These are phyloP conservation scores for Itoplectis maculator DNA, from an alignment of 2,888 invertebrate species.

Conservation along the genomic window DNA sequence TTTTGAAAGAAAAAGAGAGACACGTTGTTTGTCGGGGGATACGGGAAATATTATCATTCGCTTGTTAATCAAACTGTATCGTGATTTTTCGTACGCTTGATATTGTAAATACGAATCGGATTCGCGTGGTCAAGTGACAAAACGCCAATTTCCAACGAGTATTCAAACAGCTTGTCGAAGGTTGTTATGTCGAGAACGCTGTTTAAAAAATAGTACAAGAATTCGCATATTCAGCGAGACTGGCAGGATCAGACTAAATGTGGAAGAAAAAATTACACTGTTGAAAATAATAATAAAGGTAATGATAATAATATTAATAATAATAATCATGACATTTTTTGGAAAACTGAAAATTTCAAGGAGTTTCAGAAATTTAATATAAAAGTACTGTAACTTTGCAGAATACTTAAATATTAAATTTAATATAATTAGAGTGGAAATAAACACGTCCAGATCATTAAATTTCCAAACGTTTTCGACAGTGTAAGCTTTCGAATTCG, in stretches of 20 bases:
- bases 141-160: background rate
- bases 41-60: conserved; percentile 5
- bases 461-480: too few relatives aligned
- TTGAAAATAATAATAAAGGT: too few relatives aligned
- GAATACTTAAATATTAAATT: too few relatives aligned
- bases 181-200: background rate
- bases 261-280: too few relatives aligned
- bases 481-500: conserved; percentile 6
- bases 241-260: background rate
- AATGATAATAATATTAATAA: too few relatives aligned
- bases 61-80: conserved; percentile 11
- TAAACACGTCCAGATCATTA: too few relatives aligned
- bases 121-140: background rate
- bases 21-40: background rate
- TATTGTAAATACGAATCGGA: conserved; percentile 39
- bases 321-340: too few relatives aligned
- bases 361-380: too few relatives aligned
- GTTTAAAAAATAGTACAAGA: conserved; percentile 29
- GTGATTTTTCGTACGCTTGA: conserved; percentile 13
- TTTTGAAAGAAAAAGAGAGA: conserved; percentile 1
- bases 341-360: too few relatives aligned
- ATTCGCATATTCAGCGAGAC: background rate
- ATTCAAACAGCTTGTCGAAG: background rate
- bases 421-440: too few relatives aligned
- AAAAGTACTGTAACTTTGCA: too few relatives aligned